A percentile compares a stretch with the other conserved stretches of the same genome.
These are phyloP conservation scores for Halocaridina rubra DNA, from an alignment of 2,888 invertebrate genomes.

Conservation along the genomic window DNA sequence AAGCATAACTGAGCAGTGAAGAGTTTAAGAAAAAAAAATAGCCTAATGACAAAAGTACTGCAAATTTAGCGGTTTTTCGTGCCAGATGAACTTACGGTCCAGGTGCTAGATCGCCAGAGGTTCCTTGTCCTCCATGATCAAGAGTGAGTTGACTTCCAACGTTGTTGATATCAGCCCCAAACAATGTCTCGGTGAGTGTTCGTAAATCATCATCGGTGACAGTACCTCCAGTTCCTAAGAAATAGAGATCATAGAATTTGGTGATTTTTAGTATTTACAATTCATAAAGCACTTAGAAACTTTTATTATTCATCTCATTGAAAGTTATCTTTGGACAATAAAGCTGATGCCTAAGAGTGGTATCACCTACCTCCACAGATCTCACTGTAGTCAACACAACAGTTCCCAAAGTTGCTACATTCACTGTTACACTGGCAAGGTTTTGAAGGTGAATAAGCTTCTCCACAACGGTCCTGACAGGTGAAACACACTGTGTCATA, in stretches of 20 bases:
- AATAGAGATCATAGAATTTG: too few species aligned
- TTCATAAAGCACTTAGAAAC: too few species aligned
- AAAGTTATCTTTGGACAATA: too few species aligned
- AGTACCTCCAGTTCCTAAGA: background rate
- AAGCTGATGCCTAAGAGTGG: too few species aligned
- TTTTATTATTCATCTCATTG: too few species aligned
- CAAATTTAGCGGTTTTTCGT: too few species aligned
- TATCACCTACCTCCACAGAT: slow-evolving; percentile 22
- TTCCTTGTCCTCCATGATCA: slow-evolving; percentile 38
- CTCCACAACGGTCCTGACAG: slow-evolving; percentile 48
- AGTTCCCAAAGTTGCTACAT: background rate
- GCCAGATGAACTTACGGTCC: slow-evolving; percentile 56
- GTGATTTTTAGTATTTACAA: too few species aligned
- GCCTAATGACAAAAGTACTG: too few species aligned
- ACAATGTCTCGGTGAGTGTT: slow-evolving; percentile 36
- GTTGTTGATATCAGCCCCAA: slow-evolving; percentile 33
- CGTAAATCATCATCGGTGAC: slow-evolving; percentile 40
- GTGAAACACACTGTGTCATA: slow-evolving; percentile 25
- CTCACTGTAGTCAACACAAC: slow-evolving; percentile 25
- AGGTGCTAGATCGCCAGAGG: slow-evolving; percentile 38
- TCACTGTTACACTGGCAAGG: slow-evolving; percentile 28
- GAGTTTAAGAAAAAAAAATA: too few species aligned
- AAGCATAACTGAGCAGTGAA: too few species aligned
- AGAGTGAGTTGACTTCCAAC: slow-evolving; percentile 30
- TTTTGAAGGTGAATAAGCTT: background rate